A percentile compares a stretch with the other conserved stretches of the same genome.
These are phyloP conservation scores for Byasa hedistus DNA, from an alignment of 2,888 invertebrate genomes.

Conservation along the genomic window DNA sequence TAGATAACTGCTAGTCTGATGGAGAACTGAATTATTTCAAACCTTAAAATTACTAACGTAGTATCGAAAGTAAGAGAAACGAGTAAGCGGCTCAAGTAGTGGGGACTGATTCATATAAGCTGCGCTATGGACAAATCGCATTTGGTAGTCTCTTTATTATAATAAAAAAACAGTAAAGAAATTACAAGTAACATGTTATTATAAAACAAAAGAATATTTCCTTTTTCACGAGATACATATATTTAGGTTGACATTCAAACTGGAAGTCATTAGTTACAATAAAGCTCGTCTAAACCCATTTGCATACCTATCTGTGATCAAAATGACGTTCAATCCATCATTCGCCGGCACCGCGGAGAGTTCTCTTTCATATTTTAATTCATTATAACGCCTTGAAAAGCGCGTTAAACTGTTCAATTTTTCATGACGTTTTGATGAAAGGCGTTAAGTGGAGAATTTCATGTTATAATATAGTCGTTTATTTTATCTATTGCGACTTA, in stretches of 20 bases:
- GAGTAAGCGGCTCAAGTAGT: no score
- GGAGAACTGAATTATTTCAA: no score
- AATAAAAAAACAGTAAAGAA: no score
- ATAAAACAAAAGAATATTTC: neutral
- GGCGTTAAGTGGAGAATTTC: conserved; percentile 12
- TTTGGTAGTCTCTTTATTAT: no score
- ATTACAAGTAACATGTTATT: neutral
- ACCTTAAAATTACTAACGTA: no score
- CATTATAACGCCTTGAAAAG: conserved; percentile 49
- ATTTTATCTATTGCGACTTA: neutral
- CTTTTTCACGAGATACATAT: neutral
- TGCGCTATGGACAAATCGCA: no score
- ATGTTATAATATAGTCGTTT: neutral
- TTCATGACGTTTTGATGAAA: conserved; percentile 49
- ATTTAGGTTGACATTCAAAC: conserved; percentile 14
- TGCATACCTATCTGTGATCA: conserved; percentile 39
- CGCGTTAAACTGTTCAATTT: conserved; percentile 52
- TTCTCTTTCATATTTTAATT: conserved; percentile 48
- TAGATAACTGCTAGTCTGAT: no score
- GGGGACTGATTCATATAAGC: no score
- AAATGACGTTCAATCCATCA: conserved; percentile 57
- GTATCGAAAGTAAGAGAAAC: no score
- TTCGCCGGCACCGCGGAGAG: conserved; percentile 39
- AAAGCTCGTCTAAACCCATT: conserved; percentile 16
- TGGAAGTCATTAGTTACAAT: conserved; percentile 21